Evolutionary conservation across 2,113 vertebrate genomes (phyloP), one percentile per base, ranked within the genome.

Genomic region (Brachirus orientalis): DNA sequence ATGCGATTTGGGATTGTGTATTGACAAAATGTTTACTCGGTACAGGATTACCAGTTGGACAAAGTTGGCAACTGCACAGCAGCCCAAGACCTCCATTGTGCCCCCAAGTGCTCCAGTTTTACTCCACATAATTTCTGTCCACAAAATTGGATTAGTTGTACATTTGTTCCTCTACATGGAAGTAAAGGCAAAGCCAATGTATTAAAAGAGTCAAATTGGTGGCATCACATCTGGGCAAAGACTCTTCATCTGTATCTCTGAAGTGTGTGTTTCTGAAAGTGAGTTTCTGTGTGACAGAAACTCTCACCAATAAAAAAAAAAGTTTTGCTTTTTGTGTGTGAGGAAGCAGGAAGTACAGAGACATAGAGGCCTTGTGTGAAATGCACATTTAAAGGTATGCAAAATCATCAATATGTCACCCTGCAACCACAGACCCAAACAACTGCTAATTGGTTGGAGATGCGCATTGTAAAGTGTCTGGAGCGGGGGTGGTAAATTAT

Each of bases 391-490:
- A 36, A 74, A 64, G 36, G 18, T 18, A 62, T 79, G 73, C 43
- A 53, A 13, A 69, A 35, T 57, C 70, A 19, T 36, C 14, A 41
- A 51, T 17, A 47, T 62, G 74, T 58, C 4, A 14, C 60, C 36
- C 47, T 10, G 33, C 20, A 45, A 36, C 59, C 7, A 8, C 36
- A 69, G 43, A 43, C 10, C 60, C 44, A 65, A 43, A 50, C 60
- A 50, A n/a, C 22, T 75, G 66, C 75, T 75, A 67, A 84, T 57
- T 81, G 70, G 53, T 43, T 11, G 63, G 53, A 64, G 75, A 86
- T 82, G 87, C 10, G 69, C 80, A 88, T 88, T 89, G 85, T 57
- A 37, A 62, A 12, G 82, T 14, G 40, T 69, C 16, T 50, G 13
- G 28, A n/a, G 37, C 20, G 28, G 40, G 40, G 40, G 37, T 28